Base-by-base conservation (phyloP, 2,113 vertebrate genomes). In the Rhinolophus sinicus region DNA sequence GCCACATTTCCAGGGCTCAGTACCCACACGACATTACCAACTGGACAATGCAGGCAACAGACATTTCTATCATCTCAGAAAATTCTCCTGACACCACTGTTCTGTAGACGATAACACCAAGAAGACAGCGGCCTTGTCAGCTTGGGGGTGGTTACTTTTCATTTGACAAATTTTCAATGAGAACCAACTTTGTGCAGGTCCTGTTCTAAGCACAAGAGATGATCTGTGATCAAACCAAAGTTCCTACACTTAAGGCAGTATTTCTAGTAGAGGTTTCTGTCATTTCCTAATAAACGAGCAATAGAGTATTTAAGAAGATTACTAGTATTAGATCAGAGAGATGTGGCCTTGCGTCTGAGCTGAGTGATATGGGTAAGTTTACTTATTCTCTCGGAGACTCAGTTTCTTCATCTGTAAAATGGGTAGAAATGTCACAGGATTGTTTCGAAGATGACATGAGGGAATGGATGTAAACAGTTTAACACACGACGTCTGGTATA, bases 191-290 rank as follows among this genome's bases (percentile, higher is more conserved):
- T 3, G 13, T 19, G 26, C 6, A n/a, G 67, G 2, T 13, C 24
- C 15, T 35, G 40, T 44, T 67, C 35, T n/a, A 21, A 56, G 56
- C n/a, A 62, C 22, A 38, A 26, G 84, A 44, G 70, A 62, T 26
- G 26, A 69, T 33, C 8, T 38, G 7, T 15, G 30, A 84, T 50
- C 40, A 33, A 52, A 65, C 24, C 26, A 1, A 60, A 50, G 38
- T 22, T 13, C 33, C 62, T 26, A 12, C 8, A 3, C 33, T 69
- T 26, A 11, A 14, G 38, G 26, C 62, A 4, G 30, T 6, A 6
- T 4, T 50, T 5, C 50, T 5, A 13, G 22, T 1, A 13, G 0
- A 18, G 56, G 2, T 19, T 15, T 44, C 19, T 16, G 11, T 8
- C 26, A 6, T 35, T 73, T 69, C 52, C 83, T 78, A 16, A 9